Conservation (phyloP, 2,797 vertebrate genomes). For the Leucoraja ocellata region DNA sequence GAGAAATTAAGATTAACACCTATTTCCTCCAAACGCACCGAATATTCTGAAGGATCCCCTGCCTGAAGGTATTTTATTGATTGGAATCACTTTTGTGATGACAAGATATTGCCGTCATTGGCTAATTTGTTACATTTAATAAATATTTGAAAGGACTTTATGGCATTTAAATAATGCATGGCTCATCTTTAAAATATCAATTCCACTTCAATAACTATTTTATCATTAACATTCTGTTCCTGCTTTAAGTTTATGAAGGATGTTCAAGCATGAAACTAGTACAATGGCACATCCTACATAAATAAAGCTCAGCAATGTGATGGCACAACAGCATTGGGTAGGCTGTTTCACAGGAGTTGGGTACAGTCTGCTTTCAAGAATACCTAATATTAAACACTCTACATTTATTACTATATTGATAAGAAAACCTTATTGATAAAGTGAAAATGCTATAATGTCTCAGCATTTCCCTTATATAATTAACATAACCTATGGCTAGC, state of each 20-base stretch:
- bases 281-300: background rate
- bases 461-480: background rate
- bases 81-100: background rate
- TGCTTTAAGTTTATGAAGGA: background rate
- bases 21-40: background rate
- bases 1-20: background rate
- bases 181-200: background rate
- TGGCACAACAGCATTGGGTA: background rate
- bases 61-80: background rate
- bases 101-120: background rate
- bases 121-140: background rate
- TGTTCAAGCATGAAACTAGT: background rate
- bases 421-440: constrained; percentile 20
- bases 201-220: constrained; percentile 12
- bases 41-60: background rate
- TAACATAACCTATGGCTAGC: background rate
- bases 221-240: background rate
- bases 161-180: constrained; percentile 21
- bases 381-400: constrained; percentile 19
- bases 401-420: background rate
- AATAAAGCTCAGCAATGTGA: background rate
- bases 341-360: background rate
- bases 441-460: background rate
- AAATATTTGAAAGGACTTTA: constrained; percentile 27
- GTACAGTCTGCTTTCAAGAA: background rate